Percentiles rank a stretch among this genome's conserved stretches.
Evolutionary conservation across 2,888 invertebrate genomes (phyloP).

Genomic region (Zaprionus obscuricornis): DNA sequence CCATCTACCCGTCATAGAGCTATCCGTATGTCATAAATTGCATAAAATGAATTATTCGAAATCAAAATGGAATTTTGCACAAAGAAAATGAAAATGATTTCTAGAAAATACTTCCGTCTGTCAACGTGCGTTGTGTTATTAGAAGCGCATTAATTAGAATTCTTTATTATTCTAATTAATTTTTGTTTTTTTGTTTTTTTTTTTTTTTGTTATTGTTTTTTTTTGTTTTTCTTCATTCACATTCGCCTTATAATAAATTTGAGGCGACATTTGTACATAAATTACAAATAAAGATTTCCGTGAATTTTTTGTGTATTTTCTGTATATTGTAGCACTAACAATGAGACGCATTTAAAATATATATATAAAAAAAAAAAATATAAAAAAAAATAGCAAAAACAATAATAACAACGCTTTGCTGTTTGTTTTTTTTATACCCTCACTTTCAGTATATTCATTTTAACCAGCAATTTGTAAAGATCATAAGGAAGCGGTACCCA

Average conservation of each 20-base stretch:
- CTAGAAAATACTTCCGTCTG: conserved; percentile 65
- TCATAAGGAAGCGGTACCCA: too few species aligned
- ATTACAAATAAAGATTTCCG: conserved; percentile 67
- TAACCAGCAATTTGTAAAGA: too few species aligned
- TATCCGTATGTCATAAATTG: conserved; percentile 68
- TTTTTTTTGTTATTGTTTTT: background rate
- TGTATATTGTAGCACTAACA: conserved; percentile 6
- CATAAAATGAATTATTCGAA: conserved; percentile 67
- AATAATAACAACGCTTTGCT: conserved; percentile 8
- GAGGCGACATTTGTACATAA: conserved; percentile 71
- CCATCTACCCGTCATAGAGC: too few species aligned
- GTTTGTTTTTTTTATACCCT: too few species aligned
- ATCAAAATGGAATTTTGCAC: conserved; percentile 65
- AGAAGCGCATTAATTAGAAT: conserved; percentile 77
- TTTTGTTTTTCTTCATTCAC: conserved; percentile 26
- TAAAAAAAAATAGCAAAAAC: conserved; percentile 10
- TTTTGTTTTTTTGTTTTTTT: conserved; percentile 21
- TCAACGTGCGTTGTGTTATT: conserved; percentile 64
- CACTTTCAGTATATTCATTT: too few species aligned
- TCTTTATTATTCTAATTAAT: conserved; percentile 65
- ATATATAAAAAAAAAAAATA: background rate
- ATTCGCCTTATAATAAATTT: conserved; percentile 58
- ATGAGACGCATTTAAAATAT: conserved; percentile 19
- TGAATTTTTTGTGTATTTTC: conserved; percentile 51
- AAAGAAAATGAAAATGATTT: conserved; percentile 50